Evolutionary conservation across 1,140 invertebrate species (phyloP), one percentile per base, ranked within the genome.

Genomic region (Ceratosolen solmsi): DNA sequence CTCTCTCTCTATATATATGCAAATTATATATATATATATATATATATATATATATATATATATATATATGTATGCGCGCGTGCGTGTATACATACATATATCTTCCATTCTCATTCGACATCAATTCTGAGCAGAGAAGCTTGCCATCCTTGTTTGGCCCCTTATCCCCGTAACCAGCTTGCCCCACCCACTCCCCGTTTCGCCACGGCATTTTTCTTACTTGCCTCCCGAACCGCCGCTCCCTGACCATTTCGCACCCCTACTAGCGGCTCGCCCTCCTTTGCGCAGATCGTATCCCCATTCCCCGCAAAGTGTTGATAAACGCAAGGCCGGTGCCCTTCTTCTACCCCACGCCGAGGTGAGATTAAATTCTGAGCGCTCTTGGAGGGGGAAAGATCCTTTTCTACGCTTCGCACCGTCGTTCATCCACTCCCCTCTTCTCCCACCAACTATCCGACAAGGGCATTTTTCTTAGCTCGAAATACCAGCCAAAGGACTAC

Each of bases 401-500:
- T 68, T 68, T 68, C 65, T 30, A 76, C 22, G 77, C 72, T 49
- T 33, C 56, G 46, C 27, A 3, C 30, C 27, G 1, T 20, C 49
- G n/a, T 41, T 41, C 56, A 13, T 60, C 74, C 68, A 15, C n/a
- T 46, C 27, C 51, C 78, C 68, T 8, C n/a, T 46, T 22, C 51
- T 74, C 77, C 41, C 74, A 58, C 76, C 75, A 4, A 27, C 56
- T 63, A 22, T 27, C 77, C 56, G 51, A 56, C 63, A 71, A 49
- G 85, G 86, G 89, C 88, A 90, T 90, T 90, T 90, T 90, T 90
- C 89, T 90, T 90, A 90, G 87, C 87, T 90, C 87, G 84, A 41
- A 38, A 72, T 51, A 27, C 36, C 81, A 76, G 84, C 83, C 83
- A 87, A 88, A 85, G 86, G 87, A 87, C 86, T 87, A 84, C 85